Evolutionary conservation across 2,888 invertebrate species (phyloP).

Genomic region (Poecilus cupreus): DNA sequence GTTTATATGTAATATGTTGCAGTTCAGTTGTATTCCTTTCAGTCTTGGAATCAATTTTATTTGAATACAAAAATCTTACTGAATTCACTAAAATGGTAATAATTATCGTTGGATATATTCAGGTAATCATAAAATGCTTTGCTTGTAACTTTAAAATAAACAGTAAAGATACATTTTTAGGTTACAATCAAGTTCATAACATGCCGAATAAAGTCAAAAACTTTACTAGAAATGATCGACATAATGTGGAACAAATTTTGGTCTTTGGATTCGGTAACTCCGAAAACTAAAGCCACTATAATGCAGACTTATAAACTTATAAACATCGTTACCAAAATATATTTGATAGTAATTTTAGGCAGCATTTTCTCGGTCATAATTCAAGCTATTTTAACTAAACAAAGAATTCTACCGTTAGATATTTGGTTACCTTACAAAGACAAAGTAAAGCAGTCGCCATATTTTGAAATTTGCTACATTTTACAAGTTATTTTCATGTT

Average conservation of each 20-base stretch:
- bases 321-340: background rate
- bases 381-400: background rate
- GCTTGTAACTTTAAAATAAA: background rate
- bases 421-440: constrained; percentile 14
- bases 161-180: background rate
- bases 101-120: constrained; percentile 3
- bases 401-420: background rate
- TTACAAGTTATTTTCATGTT: constrained; percentile 1
- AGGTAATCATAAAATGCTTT: background rate
- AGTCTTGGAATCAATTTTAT: background rate
- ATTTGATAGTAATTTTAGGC: background rate
- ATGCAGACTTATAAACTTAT: background rate
- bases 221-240: background rate
- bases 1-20: background rate
- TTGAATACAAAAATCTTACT: background rate
- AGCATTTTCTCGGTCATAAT: background rate
- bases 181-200: constrained; percentile 14
- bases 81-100: constrained; percentile 16
- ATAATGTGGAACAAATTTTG: constrained; percentile 27
- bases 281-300: background rate
- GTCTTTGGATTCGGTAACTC: background rate
- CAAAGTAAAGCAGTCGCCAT: background rate
- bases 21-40: background rate
- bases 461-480: constrained; percentile 5
- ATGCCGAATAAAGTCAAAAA: constrained; percentile 9